Conservation (phyloP, 2,888 invertebrate genomes). For the Acanthoscelides obtectus region DNA sequence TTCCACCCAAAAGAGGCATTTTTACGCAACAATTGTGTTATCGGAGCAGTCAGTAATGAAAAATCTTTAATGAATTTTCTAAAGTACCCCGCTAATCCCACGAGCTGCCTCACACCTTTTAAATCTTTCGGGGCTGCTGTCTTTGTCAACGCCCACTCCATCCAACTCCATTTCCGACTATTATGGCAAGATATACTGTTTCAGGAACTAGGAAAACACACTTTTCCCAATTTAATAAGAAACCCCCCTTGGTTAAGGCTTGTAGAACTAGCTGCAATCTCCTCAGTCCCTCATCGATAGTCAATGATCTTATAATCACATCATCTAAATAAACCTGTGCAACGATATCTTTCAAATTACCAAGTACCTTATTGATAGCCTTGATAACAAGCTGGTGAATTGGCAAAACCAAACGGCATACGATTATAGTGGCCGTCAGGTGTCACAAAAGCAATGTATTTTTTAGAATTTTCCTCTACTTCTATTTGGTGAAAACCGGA, state of each 20-base stretch:
- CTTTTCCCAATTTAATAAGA: too few relatives aligned
- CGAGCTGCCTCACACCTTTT: constrained; percentile 21
- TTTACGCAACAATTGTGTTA: constrained; percentile 19
- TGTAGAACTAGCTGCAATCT: constrained; percentile 2
- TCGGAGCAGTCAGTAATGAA: constrained; percentile 15
- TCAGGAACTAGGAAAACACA: too few relatives aligned
- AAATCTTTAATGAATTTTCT: constrained; percentile 17
- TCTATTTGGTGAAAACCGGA: constrained; percentile 33
- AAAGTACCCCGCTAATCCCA: constrained; percentile 19
- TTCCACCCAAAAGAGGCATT: constrained; percentile 18
- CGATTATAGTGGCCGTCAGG: not conserved
- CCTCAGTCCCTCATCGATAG: constrained; percentile 15
- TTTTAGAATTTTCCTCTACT: constrained; percentile 11
- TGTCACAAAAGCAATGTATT: not conserved
- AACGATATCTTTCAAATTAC: constrained; percentile 11
- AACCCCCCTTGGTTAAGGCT: too few relatives aligned
- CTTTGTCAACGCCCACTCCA: constrained; percentile 19
- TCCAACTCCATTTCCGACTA: too few relatives aligned
- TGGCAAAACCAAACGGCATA: not conserved
- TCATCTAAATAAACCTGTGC: constrained; percentile 21
- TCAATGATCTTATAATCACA: constrained; percentile 17
- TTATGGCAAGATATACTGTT: too few relatives aligned
- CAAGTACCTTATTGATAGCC: constrained; percentile 27
- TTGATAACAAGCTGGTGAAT: constrained; percentile 32
- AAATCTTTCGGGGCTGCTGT: constrained; percentile 17